A percentile compares a stretch with the other conserved stretches of the same genome.
Conservation (phyloP, 2,113 vertebrate species). For the Leptobrachium ailaonicum region DNA sequence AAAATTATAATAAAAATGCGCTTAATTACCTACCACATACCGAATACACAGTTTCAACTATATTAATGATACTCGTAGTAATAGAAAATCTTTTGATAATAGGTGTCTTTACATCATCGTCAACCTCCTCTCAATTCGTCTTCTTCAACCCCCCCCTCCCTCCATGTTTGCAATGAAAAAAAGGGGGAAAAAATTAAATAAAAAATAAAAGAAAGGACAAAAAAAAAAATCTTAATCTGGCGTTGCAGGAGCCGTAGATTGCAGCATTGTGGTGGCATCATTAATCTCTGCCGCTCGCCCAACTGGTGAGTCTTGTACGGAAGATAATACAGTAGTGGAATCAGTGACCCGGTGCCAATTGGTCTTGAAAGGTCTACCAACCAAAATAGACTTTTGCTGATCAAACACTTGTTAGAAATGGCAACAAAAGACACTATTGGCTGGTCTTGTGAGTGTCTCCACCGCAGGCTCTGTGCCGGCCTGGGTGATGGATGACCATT, state of each 20-base stretch:
- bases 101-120: slow-evolving; percentile 9
- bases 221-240: slow-evolving; percentile 48
- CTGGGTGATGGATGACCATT: slow-evolving; percentile 97
- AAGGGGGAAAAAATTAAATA: background rate
- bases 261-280: slow-evolving; percentile 61
- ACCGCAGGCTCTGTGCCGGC: slow-evolving; percentile 89
- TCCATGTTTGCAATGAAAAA: background rate
- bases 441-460: slow-evolving; percentile 87
- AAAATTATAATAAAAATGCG: no score
- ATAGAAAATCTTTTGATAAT: background rate
- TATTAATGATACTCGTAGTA: background rate
- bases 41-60: no score
- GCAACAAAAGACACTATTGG: slow-evolving; percentile 97
- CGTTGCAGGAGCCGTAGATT: slow-evolving; percentile 34
- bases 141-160: background rate
- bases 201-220: background rate
- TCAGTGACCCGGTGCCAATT: slow-evolving; percentile 98
- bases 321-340: slow-evolving; percentile 91
- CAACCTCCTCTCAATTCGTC: background rate
- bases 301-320: slow-evolving; percentile 88
- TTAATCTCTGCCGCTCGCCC: slow-evolving; percentile 97
- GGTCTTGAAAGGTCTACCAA: slow-evolving; percentile 98
- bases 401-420: slow-evolving; percentile 99
- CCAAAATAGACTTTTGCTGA: slow-evolving; percentile 99
- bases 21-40: no score